Evolutionary conservation across 1,140 invertebrate genomes (phyloP), one percentile per base, ranked within the genome.

Genomic region (Dufourea novaeangliae): DNA sequence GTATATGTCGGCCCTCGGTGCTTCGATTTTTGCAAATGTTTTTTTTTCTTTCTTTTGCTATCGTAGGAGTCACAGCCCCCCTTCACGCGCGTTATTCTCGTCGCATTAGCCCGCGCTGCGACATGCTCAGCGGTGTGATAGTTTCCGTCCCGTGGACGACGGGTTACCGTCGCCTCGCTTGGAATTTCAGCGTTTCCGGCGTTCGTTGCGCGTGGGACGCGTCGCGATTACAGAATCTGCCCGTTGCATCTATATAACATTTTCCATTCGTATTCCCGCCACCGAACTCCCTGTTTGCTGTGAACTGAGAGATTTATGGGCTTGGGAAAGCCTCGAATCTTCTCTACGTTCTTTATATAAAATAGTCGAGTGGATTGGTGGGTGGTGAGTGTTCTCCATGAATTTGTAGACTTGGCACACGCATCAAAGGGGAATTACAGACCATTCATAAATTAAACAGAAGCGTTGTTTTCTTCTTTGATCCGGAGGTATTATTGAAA

Each of bases 101-200:
- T 5, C 32, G 32, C 59, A 14, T 22, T 62, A n/a, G 29, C 29
- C 57, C 4, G n/a, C n/a, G n/a, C n/a, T n/a, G 22, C 52, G 52
- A 25, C 29, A 57, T n/a, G 54, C 25, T 17, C 34, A 3, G 34
- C 34, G 8, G 20, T 7, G 20, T 0, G 59, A 62, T 62, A 37
- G 54, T 27, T 56, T 34, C 34, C 22, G 14, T 37, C 7, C 41
- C 41, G 41, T 17, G 41, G 41, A 46, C 41, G 10, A n/a, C 37
- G 27, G 25, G 17, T 61, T 41, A 56, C 54, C 14, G 17, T 57
- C 27, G 34, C 52, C 10, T 25, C 34, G 7, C 14, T 17, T 20
- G 46, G 50, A 59, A 71, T 62, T n/a, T 22, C n/a, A 29, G 3
- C 59, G 59, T 62, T 62, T 62, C 59, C 59, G 5, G 32, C 20